Percentiles rank a stretch among this genome's conserved stretches.
Conservation (phyloP, 2,797 vertebrate genomes). For the Coendou prehensilis region DNA sequence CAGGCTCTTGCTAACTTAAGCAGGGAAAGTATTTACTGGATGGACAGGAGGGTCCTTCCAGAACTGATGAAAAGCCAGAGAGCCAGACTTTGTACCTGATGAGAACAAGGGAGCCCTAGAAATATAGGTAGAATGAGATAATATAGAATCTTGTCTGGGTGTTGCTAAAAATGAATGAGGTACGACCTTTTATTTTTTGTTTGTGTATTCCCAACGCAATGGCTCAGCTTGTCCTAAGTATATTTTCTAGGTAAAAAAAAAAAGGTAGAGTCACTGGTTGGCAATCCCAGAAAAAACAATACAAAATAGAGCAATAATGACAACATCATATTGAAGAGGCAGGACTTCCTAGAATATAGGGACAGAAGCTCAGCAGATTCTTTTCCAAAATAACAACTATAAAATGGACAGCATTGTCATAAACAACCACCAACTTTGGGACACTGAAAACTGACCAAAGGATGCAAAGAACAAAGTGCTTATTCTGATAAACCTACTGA, state of each 20-base stretch:
- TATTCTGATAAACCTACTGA: not conserved
- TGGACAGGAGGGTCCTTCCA: not conserved
- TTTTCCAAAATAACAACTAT: not conserved
- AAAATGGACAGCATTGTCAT: constrained; percentile 14
- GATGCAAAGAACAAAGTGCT: not conserved
- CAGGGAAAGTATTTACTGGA: constrained; percentile 52
- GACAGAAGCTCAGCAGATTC: not conserved
- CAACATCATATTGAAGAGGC: not conserved
- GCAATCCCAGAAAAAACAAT: not conserved
- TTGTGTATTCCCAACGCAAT: constrained; percentile 25
- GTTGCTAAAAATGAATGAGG: not conserved
- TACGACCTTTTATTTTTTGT: not conserved
- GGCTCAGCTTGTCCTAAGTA: not conserved
- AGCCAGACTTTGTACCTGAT: not conserved
- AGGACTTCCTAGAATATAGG: not conserved
- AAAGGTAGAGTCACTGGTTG: not conserved
- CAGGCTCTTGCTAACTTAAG: constrained; percentile 52
- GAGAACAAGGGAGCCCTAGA: not conserved
- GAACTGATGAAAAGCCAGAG: constrained; percentile 2
- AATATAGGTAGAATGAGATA: not conserved
- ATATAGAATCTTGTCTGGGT: constrained; percentile 36
- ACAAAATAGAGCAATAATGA: not conserved
- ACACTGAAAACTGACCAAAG: constrained; percentile 2
- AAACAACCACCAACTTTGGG: not conserved
- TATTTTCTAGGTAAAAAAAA: not conserved